phyloP scores from a whole-genome alignment of 2,797 vertebrate species.

The Malurus leucopterus region DNA sequence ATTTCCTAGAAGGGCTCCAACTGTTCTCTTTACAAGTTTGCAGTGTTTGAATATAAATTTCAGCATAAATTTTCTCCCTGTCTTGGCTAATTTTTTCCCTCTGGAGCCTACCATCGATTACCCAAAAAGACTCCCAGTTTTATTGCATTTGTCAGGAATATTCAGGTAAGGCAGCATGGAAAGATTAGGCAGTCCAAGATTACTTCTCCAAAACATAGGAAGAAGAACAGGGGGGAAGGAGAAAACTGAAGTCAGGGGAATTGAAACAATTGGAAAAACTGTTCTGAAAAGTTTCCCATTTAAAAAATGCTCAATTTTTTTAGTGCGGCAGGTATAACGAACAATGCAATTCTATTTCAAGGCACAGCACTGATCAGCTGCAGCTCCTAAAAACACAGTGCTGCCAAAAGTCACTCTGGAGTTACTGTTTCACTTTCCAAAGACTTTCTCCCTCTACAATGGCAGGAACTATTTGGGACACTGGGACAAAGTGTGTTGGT shows the following conservation, averaged over 20 bases:
- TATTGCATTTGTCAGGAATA: neutral
- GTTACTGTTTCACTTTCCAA: neutral
- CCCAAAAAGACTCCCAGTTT: neutral
- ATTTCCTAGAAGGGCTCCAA: neutral
- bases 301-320: neutral
- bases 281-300: neutral
- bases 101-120: neutral
- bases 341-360: neutral
- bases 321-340: neutral
- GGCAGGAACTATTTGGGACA: neutral
- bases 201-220: neutral
- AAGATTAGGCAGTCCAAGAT: neutral
- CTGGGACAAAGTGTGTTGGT: neutral
- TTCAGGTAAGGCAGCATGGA: neutral
- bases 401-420: neutral
- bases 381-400: neutral
- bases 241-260: neutral
- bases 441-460: neutral
- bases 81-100: neutral
- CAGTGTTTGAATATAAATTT: neutral
- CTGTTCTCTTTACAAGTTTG: neutral
- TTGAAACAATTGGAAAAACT: neutral
- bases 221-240: accelerated
- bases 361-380: neutral
- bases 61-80: neutral